These are phyloP conservation scores for Mimachlamys varia DNA, from an alignment of 2,888 invertebrate genomes.

Conservation along the genomic window DNA sequence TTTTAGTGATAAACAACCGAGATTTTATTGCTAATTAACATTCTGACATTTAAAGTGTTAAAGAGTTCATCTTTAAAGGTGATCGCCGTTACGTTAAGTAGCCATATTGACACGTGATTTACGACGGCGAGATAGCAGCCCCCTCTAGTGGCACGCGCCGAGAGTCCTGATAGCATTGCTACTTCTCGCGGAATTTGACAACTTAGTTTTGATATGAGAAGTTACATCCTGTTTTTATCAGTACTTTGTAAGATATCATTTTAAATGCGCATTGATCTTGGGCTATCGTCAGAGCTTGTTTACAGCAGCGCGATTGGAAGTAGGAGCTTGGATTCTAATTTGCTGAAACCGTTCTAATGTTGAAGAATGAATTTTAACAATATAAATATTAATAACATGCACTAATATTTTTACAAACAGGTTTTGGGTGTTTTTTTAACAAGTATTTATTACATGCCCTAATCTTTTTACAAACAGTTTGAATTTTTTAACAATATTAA, in stretches of 20 bases:
- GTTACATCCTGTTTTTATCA: conserved; percentile 13
- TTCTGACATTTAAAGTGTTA: not conserved
- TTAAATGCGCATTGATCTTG: not conserved
- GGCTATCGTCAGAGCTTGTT: not conserved
- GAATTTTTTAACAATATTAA: too few species aligned
- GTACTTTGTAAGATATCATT: not conserved
- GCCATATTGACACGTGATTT: not conserved
- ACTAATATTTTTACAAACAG: too few species aligned
- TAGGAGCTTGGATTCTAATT: not conserved
- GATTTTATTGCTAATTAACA: not conserved
- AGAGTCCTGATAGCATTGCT: not conserved
- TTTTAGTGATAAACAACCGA: not conserved
- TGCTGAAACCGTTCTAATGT: too few species aligned
- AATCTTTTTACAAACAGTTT: too few species aligned
- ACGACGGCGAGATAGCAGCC: not conserved
- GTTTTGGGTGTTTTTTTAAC: too few species aligned
- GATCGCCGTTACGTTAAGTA: not conserved
- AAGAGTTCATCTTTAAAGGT: not conserved
- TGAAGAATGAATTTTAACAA: too few species aligned
- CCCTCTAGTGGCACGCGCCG: conserved; percentile 23
- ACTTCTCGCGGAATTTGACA: not conserved
- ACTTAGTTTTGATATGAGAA: not conserved
- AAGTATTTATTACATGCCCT: too few species aligned
- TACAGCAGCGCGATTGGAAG: not conserved
- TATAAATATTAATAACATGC: too few species aligned